Evolutionary conservation across 2,888 invertebrate genomes (phyloP).

Genomic region (Dicyrtomina minuta): DNA sequence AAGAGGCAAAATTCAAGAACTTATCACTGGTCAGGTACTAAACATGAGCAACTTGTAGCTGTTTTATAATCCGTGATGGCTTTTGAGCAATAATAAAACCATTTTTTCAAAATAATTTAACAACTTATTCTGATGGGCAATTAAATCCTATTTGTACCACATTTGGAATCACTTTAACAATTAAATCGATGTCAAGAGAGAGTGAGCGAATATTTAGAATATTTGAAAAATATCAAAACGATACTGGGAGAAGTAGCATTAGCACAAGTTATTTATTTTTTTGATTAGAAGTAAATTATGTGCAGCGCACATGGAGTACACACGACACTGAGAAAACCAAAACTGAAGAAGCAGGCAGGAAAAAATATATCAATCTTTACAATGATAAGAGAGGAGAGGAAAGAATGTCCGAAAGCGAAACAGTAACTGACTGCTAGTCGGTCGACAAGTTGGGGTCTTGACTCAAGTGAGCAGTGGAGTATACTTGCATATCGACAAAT

Average conservation of each 20-base stretch:
- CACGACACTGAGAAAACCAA: slow-evolving; percentile 6
- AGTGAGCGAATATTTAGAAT: too few relatives aligned
- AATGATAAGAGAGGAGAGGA: slow-evolving; percentile 16
- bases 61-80: neutral
- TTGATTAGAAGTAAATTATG: slow-evolving; percentile 13
- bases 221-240: too few relatives aligned
- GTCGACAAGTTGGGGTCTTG: slow-evolving; percentile 13
- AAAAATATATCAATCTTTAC: slow-evolving; percentile 11
- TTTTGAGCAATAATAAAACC: slow-evolving; percentile 8
- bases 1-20: too few relatives aligned
- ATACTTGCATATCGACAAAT: neutral
- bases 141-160: too few relatives aligned
- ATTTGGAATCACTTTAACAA: too few relatives aligned
- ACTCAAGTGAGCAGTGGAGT: neutral
- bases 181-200: too few relatives aligned
- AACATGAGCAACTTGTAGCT: slow-evolving; percentile 13
- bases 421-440: slow-evolving; percentile 26
- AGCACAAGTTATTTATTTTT: neutral
- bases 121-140: too few relatives aligned
- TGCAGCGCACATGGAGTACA: slow-evolving; percentile 12
- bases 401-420: slow-evolving; percentile 23
- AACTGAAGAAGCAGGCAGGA: neutral
- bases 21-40: slow-evolving; percentile 16
- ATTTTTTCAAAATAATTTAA: slow-evolving; percentile 2
- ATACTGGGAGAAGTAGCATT: too few relatives aligned